Conservation (phyloP, 2,797 vertebrate genomes). For the Xenopus petersii region DNA sequence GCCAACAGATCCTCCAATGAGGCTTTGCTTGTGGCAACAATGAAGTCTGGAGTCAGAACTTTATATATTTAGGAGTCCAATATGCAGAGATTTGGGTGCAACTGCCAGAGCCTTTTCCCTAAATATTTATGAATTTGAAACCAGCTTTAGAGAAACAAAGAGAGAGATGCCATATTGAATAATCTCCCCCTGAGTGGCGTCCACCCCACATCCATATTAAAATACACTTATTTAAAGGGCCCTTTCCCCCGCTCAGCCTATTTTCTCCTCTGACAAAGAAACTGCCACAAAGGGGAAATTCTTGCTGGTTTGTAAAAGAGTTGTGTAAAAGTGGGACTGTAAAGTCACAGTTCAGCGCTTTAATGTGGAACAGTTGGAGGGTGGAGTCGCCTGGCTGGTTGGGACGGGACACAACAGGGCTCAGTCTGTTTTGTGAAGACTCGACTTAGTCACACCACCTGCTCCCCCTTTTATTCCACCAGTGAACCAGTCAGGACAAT, state of each 20-base stretch:
- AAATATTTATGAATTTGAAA: no score
- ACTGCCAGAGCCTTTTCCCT: no score
- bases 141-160: no score
- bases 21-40: no score
- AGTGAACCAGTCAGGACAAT: conserved; percentile 79
- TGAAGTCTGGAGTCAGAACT: no score
- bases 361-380: conserved; percentile 98
- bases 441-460: conserved; percentile 98
- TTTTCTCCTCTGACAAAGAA: conserved; percentile 64
- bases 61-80: no score
- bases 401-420: conserved; percentile 69
- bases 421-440: conserved; percentile 67
- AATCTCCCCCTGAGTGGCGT: no score
- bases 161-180: no score
- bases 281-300: conserved; percentile 69
- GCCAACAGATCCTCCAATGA: no score
- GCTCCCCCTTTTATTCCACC: conserved; percentile 87
- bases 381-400: conserved; percentile 81
- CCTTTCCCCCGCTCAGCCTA: conserved; percentile 29
- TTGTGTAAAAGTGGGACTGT: conserved; percentile 93
- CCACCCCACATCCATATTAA: no score
- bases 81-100: no score
- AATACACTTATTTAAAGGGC: no score
- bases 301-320: conserved; percentile 89
- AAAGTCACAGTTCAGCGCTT: conserved; percentile 83